Evolutionary conservation across 2,797 vertebrate genomes (phyloP).

Genomic region (Molossus alvarezi): DNA sequence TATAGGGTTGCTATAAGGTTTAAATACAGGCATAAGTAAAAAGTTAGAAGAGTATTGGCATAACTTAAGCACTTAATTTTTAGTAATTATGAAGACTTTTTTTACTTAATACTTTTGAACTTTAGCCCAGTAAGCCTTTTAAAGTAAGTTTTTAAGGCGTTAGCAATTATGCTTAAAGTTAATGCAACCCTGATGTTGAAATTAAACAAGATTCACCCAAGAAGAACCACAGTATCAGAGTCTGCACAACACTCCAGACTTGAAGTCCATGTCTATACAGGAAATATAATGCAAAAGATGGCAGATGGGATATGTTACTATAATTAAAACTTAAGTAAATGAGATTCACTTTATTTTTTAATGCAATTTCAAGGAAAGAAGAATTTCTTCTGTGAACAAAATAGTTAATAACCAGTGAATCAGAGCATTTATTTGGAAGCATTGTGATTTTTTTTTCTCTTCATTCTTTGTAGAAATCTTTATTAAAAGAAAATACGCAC

Average conservation of each 20-base stretch:
- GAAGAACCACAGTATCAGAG: not conserved
- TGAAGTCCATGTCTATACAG: not conserved
- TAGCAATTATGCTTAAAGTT: not conserved
- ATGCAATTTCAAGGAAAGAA: conserved; percentile 26
- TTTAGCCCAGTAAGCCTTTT: not conserved
- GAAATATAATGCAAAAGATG: not conserved
- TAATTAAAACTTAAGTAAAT: not conserved
- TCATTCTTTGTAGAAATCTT: conserved; percentile 81
- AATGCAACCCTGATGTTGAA: not conserved
- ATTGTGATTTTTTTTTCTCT: not conserved
- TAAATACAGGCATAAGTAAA: not conserved
- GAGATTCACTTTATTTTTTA: not conserved
- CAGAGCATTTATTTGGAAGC: conserved; percentile 16
- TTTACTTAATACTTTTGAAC: not conserved
- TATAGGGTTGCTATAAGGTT: not conserved
- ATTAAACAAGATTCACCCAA: not conserved
- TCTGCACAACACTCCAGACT: not conserved
- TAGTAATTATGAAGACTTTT: not conserved
- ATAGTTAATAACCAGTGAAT: not conserved
- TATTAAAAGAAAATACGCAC: conserved; percentile 83
- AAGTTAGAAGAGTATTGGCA: not conserved
- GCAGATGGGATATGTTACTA: not conserved
- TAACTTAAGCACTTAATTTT: not conserved
- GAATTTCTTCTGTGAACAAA: conserved; percentile 15
- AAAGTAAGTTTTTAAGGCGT: not conserved